These are phyloP conservation scores for Coboldia fuscipes DNA, from an alignment of 1,140 invertebrate species.

Conservation along the genomic window DNA sequence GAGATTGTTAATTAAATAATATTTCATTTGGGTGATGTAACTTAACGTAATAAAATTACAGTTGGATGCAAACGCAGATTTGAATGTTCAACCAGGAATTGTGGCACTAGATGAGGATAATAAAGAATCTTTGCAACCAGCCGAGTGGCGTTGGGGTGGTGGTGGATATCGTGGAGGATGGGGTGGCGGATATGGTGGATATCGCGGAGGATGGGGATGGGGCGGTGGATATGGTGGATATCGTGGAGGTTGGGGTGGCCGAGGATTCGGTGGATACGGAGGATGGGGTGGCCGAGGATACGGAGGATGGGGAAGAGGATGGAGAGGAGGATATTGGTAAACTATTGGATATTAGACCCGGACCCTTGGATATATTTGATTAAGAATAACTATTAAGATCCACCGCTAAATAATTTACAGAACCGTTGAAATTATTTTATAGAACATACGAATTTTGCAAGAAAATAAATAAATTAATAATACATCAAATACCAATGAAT, in stretches of 20 bases:
- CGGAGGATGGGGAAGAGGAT: not conserved
- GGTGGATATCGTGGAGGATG: constrained; percentile 2
- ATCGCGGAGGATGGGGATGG: constrained; percentile 2
- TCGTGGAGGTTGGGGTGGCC: not conserved
- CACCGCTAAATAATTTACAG: not conserved
- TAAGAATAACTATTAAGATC: no score
- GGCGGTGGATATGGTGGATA: not conserved
- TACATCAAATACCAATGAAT: not conserved
- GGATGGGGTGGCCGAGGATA: not conserved
- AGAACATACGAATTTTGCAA: not conserved
- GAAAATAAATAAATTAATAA: not conserved
- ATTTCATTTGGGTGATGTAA: constrained; percentile 2
- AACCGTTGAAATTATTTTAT: not conserved
- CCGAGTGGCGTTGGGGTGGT: not conserved
- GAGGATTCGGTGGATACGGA: not conserved
- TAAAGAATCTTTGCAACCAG: not conserved
- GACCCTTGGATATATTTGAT: no score
- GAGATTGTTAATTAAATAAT: not conserved
- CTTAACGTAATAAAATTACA: constrained; percentile 3
- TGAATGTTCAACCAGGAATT: not conserved
- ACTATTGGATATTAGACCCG: no score
- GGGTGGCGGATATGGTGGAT: not conserved
- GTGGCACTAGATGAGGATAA: constrained; percentile 1
- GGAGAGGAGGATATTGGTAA: not conserved
- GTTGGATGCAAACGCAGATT: constrained; percentile 3